These are phyloP conservation scores for Bufo gargarizans DNA, from an alignment of 2,113 vertebrate species.

Conservation along the genomic window DNA sequence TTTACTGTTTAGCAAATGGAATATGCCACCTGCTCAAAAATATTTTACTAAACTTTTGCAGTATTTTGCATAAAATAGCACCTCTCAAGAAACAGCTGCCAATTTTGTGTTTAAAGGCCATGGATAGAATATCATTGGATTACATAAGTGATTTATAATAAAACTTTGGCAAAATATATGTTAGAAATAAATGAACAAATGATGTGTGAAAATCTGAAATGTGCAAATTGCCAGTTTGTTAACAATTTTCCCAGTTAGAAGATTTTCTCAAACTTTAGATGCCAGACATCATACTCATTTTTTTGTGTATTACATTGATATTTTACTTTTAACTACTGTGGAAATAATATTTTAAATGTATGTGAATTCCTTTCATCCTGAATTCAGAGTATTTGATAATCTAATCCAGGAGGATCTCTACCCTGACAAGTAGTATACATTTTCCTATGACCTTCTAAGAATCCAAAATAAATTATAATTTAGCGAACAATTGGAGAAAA, in stretches of 20 bases:
- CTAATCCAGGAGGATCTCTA: no score
- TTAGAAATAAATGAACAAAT: slow-evolving; percentile 4
- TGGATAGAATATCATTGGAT: slow-evolving; percentile 21
- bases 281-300: neutral
- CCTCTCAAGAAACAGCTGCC: slow-evolving; percentile 44
- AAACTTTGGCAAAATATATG: slow-evolving; percentile 28
- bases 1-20: slow-evolving; percentile 59
- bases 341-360: neutral
- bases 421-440: no score
- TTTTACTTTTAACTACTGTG: neutral
- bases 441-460: no score
- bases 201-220: slow-evolving; percentile 29
- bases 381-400: neutral
- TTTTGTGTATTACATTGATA: neutral
- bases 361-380: neutral
- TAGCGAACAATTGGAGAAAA: no score
- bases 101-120: slow-evolving; percentile 1
- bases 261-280: neutral
- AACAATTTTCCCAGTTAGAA: slow-evolving; percentile 3
- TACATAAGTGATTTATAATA: neutral
- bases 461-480: no score
- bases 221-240: slow-evolving; percentile 24
- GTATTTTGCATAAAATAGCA: slow-evolving; percentile 57
- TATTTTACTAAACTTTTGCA: slow-evolving; percentile 56
- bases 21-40: slow-evolving; percentile 58